These are phyloP conservation scores for Sycophila texana DNA, from an alignment of 2,888 invertebrate genomes.

Conservation along the genomic window DNA sequence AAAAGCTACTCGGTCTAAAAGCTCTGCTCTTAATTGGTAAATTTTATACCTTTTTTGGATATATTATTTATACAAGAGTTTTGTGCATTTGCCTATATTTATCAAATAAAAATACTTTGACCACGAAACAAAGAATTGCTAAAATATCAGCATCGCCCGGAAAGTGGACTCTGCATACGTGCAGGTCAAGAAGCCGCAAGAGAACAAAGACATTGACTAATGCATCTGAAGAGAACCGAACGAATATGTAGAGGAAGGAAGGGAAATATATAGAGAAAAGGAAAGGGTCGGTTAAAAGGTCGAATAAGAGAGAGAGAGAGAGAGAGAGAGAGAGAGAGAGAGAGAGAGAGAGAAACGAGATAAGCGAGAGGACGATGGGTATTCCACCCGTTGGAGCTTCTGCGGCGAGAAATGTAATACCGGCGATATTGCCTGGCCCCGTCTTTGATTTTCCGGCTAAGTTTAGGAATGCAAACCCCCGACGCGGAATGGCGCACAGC, in stretches of 20 bases:
- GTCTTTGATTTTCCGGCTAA: slow-evolving; percentile 55
- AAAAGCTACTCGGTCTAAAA: no score
- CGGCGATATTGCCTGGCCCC: slow-evolving; percentile 58
- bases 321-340: background rate
- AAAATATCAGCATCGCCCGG: no score
- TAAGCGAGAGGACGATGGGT: background rate
- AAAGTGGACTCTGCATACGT: background rate
- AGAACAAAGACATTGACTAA: background rate
- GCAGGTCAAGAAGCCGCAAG: background rate
- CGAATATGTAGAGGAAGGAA: background rate
- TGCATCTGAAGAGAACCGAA: background rate
- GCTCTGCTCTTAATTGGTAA: no score
- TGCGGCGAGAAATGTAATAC: slow-evolving; percentile 59
- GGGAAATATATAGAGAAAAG: background rate
- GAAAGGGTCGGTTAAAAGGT: background rate
- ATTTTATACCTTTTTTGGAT: no score
- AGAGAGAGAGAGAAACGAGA: background rate
- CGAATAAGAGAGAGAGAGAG: background rate
- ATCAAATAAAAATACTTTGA: no score
- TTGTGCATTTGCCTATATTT: no score
- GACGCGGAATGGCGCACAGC: slow-evolving; percentile 16
- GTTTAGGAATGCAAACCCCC: slow-evolving; percentile 51
- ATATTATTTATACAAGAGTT: no score
- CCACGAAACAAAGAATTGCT: no score
- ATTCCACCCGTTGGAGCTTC: slow-evolving; percentile 10